Conservation (phyloP, 2,888 invertebrate genomes). For the Busseola fusca region DNA sequence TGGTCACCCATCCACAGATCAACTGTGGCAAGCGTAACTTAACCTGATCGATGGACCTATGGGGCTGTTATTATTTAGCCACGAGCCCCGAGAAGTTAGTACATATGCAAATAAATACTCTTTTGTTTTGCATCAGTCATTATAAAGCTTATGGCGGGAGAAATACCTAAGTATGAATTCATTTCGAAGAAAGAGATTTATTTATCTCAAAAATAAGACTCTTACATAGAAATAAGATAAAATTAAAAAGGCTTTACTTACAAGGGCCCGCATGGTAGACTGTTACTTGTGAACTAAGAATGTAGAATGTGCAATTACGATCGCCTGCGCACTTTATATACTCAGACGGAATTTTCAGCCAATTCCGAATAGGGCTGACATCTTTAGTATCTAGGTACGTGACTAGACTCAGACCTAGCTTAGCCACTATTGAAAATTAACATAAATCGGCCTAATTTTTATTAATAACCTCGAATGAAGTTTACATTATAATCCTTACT, state of each 20-base stretch:
- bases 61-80: rapidly evolving
- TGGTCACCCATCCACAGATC: no score
- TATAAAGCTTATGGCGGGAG: background rate
- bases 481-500: background rate
- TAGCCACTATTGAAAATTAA: constrained; percentile 53
- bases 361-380: constrained; percentile 39
- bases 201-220: background rate
- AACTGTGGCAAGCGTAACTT: no score
- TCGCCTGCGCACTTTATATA: constrained; percentile 79
- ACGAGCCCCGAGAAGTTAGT: no score
- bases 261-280: constrained; percentile 79
- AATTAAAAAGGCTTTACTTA: constrained; percentile 70
- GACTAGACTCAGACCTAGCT: constrained; percentile 10
- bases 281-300: constrained; percentile 71
- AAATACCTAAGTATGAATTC: background rate
- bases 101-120: background rate
- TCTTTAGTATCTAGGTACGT: constrained; percentile 43
- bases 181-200: background rate
- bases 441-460: constrained; percentile 44
- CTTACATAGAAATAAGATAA: background rate
- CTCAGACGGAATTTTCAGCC: constrained; percentile 71
- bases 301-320: constrained; percentile 74
- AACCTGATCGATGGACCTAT: no score
- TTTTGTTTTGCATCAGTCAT: background rate
- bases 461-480: constrained; percentile 25